These are phyloP conservation scores for Hypercompe scribonia DNA, from an alignment of 2,888 invertebrate genomes.

Conservation along the genomic window DNA sequence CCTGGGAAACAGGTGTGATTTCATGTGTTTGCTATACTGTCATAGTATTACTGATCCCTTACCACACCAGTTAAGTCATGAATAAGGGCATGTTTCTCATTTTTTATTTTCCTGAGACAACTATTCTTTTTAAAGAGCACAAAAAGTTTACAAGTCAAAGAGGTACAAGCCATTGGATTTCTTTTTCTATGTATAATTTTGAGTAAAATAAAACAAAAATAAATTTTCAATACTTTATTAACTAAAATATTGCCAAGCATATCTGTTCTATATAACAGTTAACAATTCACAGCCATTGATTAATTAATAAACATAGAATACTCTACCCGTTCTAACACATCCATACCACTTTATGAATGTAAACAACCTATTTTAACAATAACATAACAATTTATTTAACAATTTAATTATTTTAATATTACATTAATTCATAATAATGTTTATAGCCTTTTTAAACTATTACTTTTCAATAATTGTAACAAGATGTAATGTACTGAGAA, in stretches of 20 bases:
- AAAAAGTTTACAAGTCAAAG: not conserved
- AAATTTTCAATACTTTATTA: constrained; percentile 68
- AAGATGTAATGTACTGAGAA: not conserved
- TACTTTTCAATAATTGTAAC: constrained; percentile 5
- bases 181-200: not conserved
- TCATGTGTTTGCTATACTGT: too few species aligned
- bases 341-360: constrained; percentile 14
- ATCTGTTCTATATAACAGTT: constrained; percentile 78
- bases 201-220: constrained; percentile 32
- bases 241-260: constrained; percentile 81
- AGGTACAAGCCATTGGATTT: not conserved
- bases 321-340: constrained; percentile 45
- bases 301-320: constrained; percentile 61
- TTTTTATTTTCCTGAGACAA: too few species aligned
- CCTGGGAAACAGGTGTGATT: too few species aligned
- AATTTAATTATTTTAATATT: not conserved
- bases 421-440: not conserved
- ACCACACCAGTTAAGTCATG: not conserved
- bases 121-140: too few species aligned
- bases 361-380: constrained; percentile 27
- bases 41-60: not conserved
- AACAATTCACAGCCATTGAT: constrained; percentile 85
- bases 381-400: constrained; percentile 22
- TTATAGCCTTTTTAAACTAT: constrained; percentile 22
- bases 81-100: too few species aligned